Evolutionary conservation across 2,113 vertebrate species (phyloP).

Genomic region (Dasyprocta punctata): DNA sequence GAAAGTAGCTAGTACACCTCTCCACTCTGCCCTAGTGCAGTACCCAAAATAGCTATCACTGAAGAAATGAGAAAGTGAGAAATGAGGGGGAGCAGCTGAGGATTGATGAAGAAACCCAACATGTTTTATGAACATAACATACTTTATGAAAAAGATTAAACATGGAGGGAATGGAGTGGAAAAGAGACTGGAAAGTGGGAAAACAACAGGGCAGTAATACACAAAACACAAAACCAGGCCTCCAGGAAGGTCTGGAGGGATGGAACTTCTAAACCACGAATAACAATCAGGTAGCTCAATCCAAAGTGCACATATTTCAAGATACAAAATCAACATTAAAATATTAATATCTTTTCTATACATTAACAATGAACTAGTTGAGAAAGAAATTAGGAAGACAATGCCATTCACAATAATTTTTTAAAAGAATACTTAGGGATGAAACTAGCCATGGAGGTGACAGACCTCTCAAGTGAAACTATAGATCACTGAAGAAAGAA

Average conservation of each 20-base stretch:
- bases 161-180: too few relatives aligned
- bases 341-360: not conserved
- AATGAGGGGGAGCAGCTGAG: not conserved
- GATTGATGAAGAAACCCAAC: not conserved
- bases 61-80: constrained; percentile 13
- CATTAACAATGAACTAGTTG: not conserved
- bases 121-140: not conserved
- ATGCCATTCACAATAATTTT: not conserved
- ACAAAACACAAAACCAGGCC: not conserved
- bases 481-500: not conserved
- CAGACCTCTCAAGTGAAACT: not conserved
- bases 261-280: not conserved
- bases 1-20: not conserved
- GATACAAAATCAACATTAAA: not conserved
- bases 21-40: not conserved
- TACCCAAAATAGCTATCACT: not conserved
- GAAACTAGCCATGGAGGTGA: not conserved
- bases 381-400: not conserved
- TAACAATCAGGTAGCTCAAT: not conserved
- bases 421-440: not conserved
- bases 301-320: not conserved
- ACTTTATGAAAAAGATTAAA: not conserved
- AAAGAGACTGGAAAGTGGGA: not conserved
- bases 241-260: not conserved
- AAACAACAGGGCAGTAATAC: not conserved